Conservation (phyloP, 2,888 invertebrate species). For the Lithosia quadra region DNA sequence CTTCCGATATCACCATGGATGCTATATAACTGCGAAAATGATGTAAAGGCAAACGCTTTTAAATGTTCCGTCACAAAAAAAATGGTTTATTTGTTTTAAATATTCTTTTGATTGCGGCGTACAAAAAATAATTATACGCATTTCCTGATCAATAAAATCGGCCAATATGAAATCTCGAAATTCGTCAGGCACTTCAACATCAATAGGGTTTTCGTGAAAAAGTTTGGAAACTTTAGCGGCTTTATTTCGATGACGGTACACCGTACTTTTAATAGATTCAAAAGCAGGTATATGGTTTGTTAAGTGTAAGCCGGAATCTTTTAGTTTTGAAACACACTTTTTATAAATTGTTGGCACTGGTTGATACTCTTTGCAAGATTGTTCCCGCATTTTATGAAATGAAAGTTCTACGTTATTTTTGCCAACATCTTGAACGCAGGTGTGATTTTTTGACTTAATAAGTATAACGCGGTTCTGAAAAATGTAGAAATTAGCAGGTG, state of each 20-base stretch:
- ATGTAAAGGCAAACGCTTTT: background rate
- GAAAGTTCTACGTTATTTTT: conserved; percentile 2
- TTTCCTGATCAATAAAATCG: conserved; percentile 1
- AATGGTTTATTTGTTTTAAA: no score
- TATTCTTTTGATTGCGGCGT: conserved; percentile 8
- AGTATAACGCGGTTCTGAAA: conserved; percentile 3
- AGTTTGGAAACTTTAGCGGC: conserved; percentile 9
- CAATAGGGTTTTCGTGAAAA: conserved; percentile 1
- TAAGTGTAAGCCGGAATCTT: conserved; percentile 5
- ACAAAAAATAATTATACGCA: conserved; percentile 5
- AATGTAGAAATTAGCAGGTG: conserved; percentile 1
- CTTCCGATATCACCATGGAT: conserved; percentile 10
- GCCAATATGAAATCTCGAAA: conserved; percentile 1
- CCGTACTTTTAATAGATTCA: no score
- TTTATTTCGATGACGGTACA: no score
- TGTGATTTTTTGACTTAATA: conserved; percentile 5
- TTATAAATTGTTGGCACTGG: conserved; percentile 6
- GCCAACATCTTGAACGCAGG: conserved; percentile 3
- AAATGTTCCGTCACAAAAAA: no score
- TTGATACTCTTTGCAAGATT: conserved; percentile 4
- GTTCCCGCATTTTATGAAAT: background rate
- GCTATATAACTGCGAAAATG: conserved; percentile 5
- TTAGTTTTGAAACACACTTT: background rate
- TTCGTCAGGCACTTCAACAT: conserved; percentile 3
- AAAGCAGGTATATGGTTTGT: no score